Percentiles rank a stretch among this genome's conserved stretches.
Conservation (phyloP, 1,140 invertebrate species). For the Agrilus planipennis region DNA sequence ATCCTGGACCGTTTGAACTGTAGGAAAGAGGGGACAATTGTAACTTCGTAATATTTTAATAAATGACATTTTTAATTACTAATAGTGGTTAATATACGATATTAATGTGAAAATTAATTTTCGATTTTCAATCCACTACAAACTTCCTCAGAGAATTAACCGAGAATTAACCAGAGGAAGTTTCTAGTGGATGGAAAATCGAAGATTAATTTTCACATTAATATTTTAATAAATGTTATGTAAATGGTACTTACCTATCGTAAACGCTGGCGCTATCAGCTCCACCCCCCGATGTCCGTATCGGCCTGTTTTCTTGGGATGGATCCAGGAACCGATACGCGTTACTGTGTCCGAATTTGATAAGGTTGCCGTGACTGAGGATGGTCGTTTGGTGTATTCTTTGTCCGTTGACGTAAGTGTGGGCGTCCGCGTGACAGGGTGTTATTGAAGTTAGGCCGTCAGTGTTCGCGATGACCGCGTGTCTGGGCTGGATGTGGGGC, state of each 20-base stretch:
- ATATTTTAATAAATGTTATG: background rate
- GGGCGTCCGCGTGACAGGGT: conserved; percentile 82
- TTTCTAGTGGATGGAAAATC: no score
- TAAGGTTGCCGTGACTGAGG: conserved; percentile 72
- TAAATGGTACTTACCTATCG: conserved; percentile 49
- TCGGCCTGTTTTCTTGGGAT: conserved; percentile 67
- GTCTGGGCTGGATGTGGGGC: conserved; percentile 77
- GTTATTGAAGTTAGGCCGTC: conserved; percentile 83
- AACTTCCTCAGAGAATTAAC: no score
- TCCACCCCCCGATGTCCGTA: conserved; percentile 34
- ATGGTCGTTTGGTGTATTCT: conserved; percentile 87
- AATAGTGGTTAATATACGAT: no score
- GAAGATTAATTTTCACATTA: no score
- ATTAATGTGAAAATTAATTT: no score
- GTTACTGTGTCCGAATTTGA: conserved; percentile 83
- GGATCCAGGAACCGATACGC: conserved; percentile 91
- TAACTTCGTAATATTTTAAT: no score
- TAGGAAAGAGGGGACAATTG: no score
- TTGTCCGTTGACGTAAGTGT: conserved; percentile 88
- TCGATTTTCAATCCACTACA: no score
- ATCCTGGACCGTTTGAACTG: background rate
- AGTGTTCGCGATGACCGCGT: conserved; percentile 87
- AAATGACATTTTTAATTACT: no score
- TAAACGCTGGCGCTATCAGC: conserved; percentile 63
- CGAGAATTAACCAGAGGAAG: no score